phyloP scores from a whole-genome alignment of 2,888 invertebrate species.

The Athalia circularis region DNA sequence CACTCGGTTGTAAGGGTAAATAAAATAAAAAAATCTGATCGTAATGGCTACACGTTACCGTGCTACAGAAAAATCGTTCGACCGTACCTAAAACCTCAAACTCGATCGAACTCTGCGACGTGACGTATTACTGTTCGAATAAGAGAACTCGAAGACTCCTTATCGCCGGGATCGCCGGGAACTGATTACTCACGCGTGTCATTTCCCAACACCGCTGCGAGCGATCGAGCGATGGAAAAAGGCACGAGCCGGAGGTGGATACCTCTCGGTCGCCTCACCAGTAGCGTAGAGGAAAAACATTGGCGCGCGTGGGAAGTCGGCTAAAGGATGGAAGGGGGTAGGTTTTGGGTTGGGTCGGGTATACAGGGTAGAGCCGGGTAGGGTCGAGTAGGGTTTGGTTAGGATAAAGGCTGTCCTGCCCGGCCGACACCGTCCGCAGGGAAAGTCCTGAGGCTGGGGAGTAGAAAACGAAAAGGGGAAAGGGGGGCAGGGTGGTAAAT shows the following conservation, averaged over 20 bases:
- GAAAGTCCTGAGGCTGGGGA: constrained; percentile 52
- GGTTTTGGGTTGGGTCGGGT: constrained; percentile 26
- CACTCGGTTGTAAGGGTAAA: too few relatives aligned
- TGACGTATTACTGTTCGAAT: neutral
- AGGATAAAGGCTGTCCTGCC: constrained; percentile 15
- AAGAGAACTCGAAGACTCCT: constrained; percentile 14
- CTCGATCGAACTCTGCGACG: too few relatives aligned
- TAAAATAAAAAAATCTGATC: too few relatives aligned
- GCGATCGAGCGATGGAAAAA: constrained; percentile 5
- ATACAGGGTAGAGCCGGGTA: too few relatives aligned
- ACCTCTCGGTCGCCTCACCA: neutral
- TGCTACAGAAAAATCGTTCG: too few relatives aligned
- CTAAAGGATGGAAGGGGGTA: constrained; percentile 12
- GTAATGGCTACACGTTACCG: too few relatives aligned
- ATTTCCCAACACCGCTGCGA: neutral
- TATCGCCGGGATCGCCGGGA: neutral
- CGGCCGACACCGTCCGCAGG: constrained; percentile 45
- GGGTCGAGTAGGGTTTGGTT: neutral
- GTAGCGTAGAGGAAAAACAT: neutral
- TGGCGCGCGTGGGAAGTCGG: neutral
- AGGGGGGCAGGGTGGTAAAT: constrained; percentile 55
- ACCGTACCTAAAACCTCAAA: too few relatives aligned
- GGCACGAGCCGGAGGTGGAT: constrained; percentile 4
- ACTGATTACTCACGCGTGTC: constrained; percentile 30
- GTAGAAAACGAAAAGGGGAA: too few relatives aligned